Evolutionary conservation across 2,888 invertebrate species (phyloP), one percentile per base, ranked within the genome.

Genomic region (Drosophila siamana): DNA sequence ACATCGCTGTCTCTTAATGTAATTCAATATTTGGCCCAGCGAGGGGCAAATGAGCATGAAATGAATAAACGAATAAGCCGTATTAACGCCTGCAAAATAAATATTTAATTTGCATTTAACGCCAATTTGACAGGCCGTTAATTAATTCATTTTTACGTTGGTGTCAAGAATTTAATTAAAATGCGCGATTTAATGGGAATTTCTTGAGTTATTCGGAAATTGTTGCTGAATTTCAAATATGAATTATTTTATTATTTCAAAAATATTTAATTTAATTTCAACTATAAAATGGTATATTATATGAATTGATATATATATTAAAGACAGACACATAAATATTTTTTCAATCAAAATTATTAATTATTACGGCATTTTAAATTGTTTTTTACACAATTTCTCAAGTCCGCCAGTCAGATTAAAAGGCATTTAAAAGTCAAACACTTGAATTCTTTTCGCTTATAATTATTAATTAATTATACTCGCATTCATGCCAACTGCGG

Each of bases 391-490:
- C n/a, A 6, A 9, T n/a, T 15, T 26, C 13, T 19, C 19, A 3
- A 33, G 11, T 33, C 1, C n/a, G n/a, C 0, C 11, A 0, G 7
- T 4, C n/a, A 2, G n/a, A 26, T 30, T 41, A 5, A 19, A 46
- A 11, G 19, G 24, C n/a, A 56, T 36, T 15, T 22, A 4, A 11
- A 0, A 41, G 26, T 26, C 15, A n/a, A 28, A 8, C 2, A 8
- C 1, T 30, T 19, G 8, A 38, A n/a, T 26, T n/a, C 1, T 15
- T 3, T 11, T 50, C 33, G 1, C 16, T 22, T 60, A 28, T 55
- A 43, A 43, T 44, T 51, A 72, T 59, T 71, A 50, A 71, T 71
- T 71, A 55, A 64, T 64, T 28, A 22, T 30, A 19, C 28, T 19
- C 41, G 28, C 16, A 51, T 71, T 55, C 57, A 63, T 33, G 15